Conservation (phyloP, 2,888 invertebrate species). For the Philhelius pedissequus region DNA sequence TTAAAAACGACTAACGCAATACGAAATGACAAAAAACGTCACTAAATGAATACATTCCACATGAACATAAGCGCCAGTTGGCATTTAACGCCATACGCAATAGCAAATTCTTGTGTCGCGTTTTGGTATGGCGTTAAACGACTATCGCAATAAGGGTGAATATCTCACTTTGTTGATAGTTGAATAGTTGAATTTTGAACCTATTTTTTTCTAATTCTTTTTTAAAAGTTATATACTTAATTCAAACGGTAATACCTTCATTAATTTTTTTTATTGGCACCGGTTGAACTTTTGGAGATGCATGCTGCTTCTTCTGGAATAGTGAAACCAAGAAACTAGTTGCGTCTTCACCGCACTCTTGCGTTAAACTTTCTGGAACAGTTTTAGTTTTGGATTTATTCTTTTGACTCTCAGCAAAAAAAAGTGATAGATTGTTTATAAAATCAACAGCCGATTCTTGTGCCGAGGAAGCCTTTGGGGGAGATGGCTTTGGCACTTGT, state of each 20-base stretch:
- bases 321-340: conserved; percentile 43
- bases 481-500: neutral
- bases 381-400: neutral
- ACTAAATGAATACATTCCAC: no score
- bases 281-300: neutral
- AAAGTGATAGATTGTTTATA: conserved; percentile 14
- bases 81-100: no score
- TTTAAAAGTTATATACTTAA: neutral
- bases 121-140: no score
- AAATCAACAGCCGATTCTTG: conserved; percentile 60
- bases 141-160: no score
- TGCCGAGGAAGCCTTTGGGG: neutral
- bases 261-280: no score
- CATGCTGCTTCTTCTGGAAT: neutral
- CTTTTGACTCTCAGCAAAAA: neutral
- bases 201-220: no score
- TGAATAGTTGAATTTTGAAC: no score
- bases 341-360: conserved; percentile 19
- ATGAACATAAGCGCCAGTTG: no score
- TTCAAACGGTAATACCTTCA: neutral
- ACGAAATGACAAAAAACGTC: no score
- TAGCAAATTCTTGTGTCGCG: no score
- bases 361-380: neutral
- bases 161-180: no score
- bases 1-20: no score